Evolutionary conservation across 1,140 invertebrate genomes (phyloP), one percentile per base, ranked within the genome.

Genomic region (Euschistus heros): DNA sequence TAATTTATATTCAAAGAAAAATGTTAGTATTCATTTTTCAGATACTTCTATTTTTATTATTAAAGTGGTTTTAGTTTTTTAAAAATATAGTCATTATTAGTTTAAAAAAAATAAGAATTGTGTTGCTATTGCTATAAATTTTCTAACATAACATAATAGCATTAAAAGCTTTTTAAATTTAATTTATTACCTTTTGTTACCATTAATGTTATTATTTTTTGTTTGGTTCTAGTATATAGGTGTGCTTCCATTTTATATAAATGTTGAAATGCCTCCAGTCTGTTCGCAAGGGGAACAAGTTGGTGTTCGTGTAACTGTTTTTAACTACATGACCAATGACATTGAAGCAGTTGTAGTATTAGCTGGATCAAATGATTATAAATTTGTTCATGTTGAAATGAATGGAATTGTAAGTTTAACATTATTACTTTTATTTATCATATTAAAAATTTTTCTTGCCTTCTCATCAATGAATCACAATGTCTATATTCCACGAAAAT

Each of bases 371-470:
- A 80, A 80, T 0, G 84, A 94, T 72, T 97, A 95, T 74, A 92
- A 94, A 77, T 97, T 96, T 73, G 90, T 98, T 14, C 89, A 95
- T 69, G 93, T 98, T 1, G 93, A 94, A 74, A 86, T 90, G 69
- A 84, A 92, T 73, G 94, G 94, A 59, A 86, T 89, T 66, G 91
- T 88, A 55, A 81, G 81, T 72, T 50, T 63, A 30, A 47, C 18
- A 17, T 22, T 22, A 20, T 33, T 63, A 37, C 8, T 4, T 37
- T 22, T 54, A 24, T 33, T 54, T n/a, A 27, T 30, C n/a, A 7
- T 63, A 14, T 13, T 42, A 42, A n/a, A 27, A 13, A 20, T 18
- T 42, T 33, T 26, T 18, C 1, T 46, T 46, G 2, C 24, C 17
- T 20, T 37, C 13, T 37, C n/a, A n/a, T n/a, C n/a, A n/a, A n/a